Evolutionary conservation across 2,888 invertebrate genomes (phyloP).

Genomic region (Pinctada fucata): DNA sequence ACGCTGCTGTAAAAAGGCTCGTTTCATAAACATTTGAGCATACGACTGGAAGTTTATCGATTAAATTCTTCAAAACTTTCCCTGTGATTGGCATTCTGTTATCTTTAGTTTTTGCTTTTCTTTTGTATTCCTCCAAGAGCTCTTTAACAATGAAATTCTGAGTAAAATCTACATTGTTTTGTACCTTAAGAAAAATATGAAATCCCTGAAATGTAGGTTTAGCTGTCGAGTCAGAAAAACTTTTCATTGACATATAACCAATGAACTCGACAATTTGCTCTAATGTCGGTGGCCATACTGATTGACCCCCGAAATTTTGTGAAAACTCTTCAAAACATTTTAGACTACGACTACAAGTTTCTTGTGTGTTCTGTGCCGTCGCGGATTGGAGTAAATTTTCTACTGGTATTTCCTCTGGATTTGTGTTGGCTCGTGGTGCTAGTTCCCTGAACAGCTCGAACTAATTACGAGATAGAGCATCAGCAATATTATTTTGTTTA

Average conservation of each 20-base stretch:
- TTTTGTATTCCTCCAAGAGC: not conserved
- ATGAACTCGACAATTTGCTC: not conserved
- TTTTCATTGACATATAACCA: not conserved
- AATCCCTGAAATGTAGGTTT: not conserved
- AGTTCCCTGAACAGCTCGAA: not conserved
- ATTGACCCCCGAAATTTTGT: not conserved
- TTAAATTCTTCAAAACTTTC: too few species aligned
- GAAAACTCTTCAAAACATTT: not conserved
- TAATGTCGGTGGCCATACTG: not conserved
- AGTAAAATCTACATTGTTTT: too few species aligned
- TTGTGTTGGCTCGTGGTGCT: not conserved
- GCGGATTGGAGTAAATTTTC: not conserved
- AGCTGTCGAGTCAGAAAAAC: not conserved
- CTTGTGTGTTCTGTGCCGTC: not conserved
- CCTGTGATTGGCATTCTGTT: too few species aligned
- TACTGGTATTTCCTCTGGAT: not conserved
- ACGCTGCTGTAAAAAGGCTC: too few species aligned
- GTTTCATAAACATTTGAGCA: too few species aligned
- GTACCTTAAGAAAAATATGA: too few species aligned
- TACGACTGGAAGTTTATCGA: too few species aligned
- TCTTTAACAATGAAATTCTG: not conserved
- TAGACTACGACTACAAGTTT: not conserved
- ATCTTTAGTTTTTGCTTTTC: too few species aligned
- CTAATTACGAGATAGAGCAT: constrained; percentile 1
- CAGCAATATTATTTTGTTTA: not conserved